Percentiles rank a stretch among this genome's conserved stretches.
These are phyloP conservation scores for Melanotus villosus DNA, from an alignment of 2,888 invertebrate genomes.

Conservation along the genomic window DNA sequence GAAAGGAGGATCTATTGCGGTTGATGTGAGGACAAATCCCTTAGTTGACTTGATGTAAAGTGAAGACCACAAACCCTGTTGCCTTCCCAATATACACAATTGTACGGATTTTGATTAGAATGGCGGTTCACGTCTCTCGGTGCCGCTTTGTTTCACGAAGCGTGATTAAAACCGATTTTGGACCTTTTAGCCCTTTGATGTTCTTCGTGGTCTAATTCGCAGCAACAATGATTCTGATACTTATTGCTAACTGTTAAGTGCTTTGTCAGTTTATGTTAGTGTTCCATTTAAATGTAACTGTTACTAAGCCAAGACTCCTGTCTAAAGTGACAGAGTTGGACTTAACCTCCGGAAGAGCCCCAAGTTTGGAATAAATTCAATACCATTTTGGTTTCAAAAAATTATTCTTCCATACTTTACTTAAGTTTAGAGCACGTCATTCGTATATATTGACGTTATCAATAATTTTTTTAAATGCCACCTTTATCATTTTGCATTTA, in stretches of 20 bases:
- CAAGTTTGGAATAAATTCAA: too few species aligned
- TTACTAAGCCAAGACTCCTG: too few species aligned
- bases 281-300: neutral
- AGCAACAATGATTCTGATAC: neutral
- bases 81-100: neutral
- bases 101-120: neutral
- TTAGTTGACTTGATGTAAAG: neutral
- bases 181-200: slow-evolving; percentile 1
- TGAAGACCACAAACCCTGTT: too few species aligned
- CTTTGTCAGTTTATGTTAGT: neutral
- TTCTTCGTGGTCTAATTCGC: slow-evolving; percentile 8
- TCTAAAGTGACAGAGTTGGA: too few species aligned
- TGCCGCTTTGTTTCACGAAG: neutral
- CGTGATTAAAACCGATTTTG: neutral
- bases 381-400: too few species aligned
- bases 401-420: too few species aligned
- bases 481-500: too few species aligned
- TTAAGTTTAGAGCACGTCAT: too few species aligned
- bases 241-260: neutral
- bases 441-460: too few species aligned
- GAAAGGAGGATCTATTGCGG: neutral
- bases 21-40: neutral
- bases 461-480: too few species aligned
- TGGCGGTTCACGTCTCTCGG: neutral
- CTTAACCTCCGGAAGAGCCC: too few species aligned